Evolutionary conservation across 2,888 invertebrate genomes (phyloP).

Genomic region (Orchesella flavescens): DNA sequence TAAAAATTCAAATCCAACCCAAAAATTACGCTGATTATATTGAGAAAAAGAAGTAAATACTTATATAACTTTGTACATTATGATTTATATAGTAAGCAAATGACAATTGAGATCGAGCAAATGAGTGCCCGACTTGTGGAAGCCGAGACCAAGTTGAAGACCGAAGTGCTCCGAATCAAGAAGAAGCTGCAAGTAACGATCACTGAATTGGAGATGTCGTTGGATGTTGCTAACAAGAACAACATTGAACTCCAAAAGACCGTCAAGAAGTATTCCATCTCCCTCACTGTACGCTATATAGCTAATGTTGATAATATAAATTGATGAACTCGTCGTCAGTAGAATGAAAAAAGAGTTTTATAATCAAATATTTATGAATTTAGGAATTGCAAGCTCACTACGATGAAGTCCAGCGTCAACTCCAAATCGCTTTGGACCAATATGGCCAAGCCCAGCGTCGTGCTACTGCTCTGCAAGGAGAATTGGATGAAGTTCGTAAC

Average conservation of each 20-base stretch:
- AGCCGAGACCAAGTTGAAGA: constrained; percentile 95
- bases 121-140: constrained; percentile 95
- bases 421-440: constrained; percentile 95
- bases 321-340: not conserved
- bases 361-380: not conserved
- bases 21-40: no score
- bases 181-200: constrained; percentile 84
- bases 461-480: constrained; percentile 83
- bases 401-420: constrained; percentile 95
- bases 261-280: constrained; percentile 96
- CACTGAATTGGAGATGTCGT: constrained; percentile 90
- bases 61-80: no score
- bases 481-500: constrained; percentile 95
- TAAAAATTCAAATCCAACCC: no score
- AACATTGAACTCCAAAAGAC: constrained; percentile 98
- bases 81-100: constrained; percentile 86
- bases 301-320: not conserved
- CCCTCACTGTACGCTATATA: constrained; percentile 80
- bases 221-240: constrained; percentile 98
- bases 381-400: constrained; percentile 95
- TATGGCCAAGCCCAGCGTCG: constrained; percentile 92
- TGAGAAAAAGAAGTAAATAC: no score
- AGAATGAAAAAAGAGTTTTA: not conserved
- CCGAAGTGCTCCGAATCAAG: constrained; percentile 96
- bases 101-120: constrained; percentile 98